Percentiles rank a stretch among this genome's conserved stretches.
phyloP scores from a whole-genome alignment of 1,140 invertebrate genomes.

The Daktulosphaira vitifoliae region DNA sequence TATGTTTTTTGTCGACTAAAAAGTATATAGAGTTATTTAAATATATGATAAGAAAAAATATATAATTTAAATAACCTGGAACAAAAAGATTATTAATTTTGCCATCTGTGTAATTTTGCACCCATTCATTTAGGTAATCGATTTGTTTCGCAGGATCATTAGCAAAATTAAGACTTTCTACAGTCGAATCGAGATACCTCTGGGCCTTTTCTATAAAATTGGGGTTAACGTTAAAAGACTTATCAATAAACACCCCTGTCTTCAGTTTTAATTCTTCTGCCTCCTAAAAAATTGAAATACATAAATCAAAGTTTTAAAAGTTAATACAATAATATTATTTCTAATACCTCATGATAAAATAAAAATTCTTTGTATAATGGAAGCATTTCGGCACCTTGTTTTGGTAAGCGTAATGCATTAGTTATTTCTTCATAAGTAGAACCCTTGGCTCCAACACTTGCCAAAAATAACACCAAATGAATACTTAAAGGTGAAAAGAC shows the following conservation, averaged over 20 bases:
- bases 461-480: constrained; percentile 46
- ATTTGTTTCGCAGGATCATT: neutral
- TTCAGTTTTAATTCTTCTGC: neutral
- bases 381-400: no score
- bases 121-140: constrained; percentile 8
- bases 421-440: constrained; percentile 50
- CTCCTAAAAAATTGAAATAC: neutral
- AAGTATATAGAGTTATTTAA: no score
- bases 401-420: constrained; percentile 13
- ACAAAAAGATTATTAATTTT: constrained; percentile 12
- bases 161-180: neutral
- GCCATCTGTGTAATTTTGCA: neutral
- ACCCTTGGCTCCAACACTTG: constrained; percentile 49
- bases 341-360: no score
- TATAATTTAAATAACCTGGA: no score
- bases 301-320: no score
- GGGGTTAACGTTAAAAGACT: neutral
- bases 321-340: no score
- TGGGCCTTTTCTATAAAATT: neutral
- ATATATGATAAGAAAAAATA: no score
- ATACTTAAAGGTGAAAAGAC: constrained; percentile 42
- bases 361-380: no score
- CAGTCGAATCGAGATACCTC: neutral
- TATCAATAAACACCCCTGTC: constrained; percentile 10
- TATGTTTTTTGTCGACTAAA: no score